Evolutionary conservation across 2,888 invertebrate genomes (phyloP).

Genomic region (Glyphotaelius pellucidus): DNA sequence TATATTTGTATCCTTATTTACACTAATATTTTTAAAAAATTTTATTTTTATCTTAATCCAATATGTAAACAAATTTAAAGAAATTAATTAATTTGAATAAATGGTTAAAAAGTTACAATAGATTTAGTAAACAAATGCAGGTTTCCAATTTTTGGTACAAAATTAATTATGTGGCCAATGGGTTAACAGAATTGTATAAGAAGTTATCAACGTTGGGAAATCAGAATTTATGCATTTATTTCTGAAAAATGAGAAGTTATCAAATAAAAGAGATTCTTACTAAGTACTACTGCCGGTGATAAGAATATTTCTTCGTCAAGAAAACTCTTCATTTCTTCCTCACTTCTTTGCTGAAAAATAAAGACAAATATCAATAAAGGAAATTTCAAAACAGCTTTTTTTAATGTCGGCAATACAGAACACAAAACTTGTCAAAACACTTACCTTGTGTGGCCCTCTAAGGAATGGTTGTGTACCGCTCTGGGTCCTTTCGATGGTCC

Average conservation of each 20-base stretch:
- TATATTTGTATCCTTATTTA: too few species aligned
- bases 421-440: not conserved
- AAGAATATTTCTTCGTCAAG: conserved; percentile 59
- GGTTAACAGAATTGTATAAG: too few species aligned
- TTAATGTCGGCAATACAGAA: not conserved
- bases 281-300: conserved; percentile 52
- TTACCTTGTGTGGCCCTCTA: not conserved
- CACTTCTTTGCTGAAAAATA: conserved; percentile 58
- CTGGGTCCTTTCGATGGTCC: conserved; percentile 53
- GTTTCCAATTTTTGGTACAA: too few species aligned
- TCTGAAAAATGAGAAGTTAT: not conserved
- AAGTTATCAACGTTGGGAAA: too few species aligned
- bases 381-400: not conserved
- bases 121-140: too few species aligned
- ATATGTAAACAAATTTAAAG: too few species aligned
- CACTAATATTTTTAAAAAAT: too few species aligned
- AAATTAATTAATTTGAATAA: too few species aligned
- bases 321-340: conserved; percentile 22
- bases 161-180: too few species aligned
- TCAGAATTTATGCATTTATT: too few species aligned
- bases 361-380: conserved; percentile 26
- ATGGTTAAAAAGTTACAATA: too few species aligned
- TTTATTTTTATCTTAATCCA: too few species aligned
- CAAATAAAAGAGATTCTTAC: conserved; percentile 45
- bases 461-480: conserved; percentile 47